Evolutionary conservation across 2,888 invertebrate genomes (phyloP).

Genomic region (Lysandra coridon): DNA sequence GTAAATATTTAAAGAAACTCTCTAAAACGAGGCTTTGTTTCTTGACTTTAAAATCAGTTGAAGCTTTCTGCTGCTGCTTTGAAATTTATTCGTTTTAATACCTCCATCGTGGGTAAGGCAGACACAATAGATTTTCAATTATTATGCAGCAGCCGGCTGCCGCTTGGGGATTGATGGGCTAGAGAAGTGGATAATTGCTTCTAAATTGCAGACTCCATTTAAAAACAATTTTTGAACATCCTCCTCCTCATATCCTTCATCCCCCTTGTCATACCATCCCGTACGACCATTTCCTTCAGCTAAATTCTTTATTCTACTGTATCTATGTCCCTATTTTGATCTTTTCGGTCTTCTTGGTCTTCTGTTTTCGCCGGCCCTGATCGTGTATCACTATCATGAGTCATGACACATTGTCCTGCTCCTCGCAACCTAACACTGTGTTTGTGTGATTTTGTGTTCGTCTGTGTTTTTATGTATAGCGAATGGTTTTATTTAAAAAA

Average conservation of each 20-base stretch:
- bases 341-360: neutral
- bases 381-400: neutral
- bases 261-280: no score
- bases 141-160: no score
- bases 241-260: no score
- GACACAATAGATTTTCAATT: no score
- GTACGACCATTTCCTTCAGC: neutral
- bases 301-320: neutral
- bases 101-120: no score
- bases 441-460: neutral
- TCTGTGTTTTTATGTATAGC: neutral
- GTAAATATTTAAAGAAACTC: neutral
- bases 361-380: neutral
- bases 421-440: neutral
- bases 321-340: neutral
- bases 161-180: no score
- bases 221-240: no score
- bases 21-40: neutral
- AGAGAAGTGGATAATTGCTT: neutral
- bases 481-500: neutral
- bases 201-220: neutral
- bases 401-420: neutral
- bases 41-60: neutral
- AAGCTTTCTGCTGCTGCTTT: neutral
- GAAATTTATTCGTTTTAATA: neutral